A percentile compares a stretch with the other conserved stretches of the same genome.
These are phyloP conservation scores for Oreohelix idahoensis DNA, from an alignment of 1,140 invertebrate genomes.

Conservation along the genomic window DNA sequence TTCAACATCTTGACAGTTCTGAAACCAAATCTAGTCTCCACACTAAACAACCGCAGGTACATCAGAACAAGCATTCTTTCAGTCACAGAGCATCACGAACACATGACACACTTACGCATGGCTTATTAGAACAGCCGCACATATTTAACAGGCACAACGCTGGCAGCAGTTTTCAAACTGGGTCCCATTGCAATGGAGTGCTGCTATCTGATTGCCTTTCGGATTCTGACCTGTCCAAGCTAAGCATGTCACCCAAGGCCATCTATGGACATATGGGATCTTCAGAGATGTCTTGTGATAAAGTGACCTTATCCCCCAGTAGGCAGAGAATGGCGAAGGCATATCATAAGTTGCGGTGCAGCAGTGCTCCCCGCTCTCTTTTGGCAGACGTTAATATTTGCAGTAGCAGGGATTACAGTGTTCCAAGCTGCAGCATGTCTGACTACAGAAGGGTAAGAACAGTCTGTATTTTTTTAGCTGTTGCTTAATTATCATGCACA, in stretches of 20 bases:
- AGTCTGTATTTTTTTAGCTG: neutral
- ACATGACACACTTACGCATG: neutral
- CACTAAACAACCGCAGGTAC: neutral
- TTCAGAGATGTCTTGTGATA: neutral
- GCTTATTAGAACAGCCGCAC: neutral
- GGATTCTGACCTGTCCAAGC: constrained; percentile 5
- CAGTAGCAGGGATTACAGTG: neutral
- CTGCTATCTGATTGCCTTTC: neutral
- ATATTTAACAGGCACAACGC: neutral
- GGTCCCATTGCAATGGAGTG: neutral
- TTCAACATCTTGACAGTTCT: neutral
- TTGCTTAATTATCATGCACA: neutral
- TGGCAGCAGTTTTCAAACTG: neutral
- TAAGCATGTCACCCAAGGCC: neutral
- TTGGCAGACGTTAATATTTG: neutral
- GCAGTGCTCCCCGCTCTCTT: neutral
- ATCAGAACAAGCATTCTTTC: neutral
- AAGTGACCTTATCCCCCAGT: neutral
- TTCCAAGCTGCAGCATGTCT: neutral
- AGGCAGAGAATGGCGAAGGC: neutral
- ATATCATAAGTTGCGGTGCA: neutral
- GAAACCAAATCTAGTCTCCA: neutral
- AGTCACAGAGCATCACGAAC: neutral
- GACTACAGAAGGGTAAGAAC: neutral
- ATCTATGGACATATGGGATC: neutral